Evolutionary conservation across 2,797 vertebrate genomes (phyloP).

Genomic region (Chrysocyon brachyurus): DNA sequence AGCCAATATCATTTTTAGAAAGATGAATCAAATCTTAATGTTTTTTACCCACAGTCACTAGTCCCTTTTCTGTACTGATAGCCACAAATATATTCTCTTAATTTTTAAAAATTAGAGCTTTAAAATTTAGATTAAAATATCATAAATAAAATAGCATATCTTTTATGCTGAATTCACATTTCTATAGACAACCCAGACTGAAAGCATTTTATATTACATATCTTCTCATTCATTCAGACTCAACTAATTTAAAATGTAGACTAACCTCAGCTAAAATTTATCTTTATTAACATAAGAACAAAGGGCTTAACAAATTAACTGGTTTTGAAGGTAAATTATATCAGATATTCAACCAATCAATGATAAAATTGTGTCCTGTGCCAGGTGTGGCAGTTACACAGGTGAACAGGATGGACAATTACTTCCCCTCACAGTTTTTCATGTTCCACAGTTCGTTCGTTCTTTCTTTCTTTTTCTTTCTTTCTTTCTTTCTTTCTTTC

Average conservation of each 20-base stretch:
- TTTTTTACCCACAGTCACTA: background rate
- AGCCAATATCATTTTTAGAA: background rate
- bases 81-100: background rate
- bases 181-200: background rate
- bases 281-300: background rate
- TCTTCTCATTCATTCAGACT: background rate
- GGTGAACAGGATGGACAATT: background rate
- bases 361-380: background rate
- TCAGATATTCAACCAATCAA: background rate
- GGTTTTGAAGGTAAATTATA: background rate
- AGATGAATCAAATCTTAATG: background rate
- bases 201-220: background rate
- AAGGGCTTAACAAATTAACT: background rate
- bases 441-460: background rate
- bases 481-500: too few relatives aligned
- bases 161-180: background rate
- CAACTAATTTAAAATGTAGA: conserved; percentile 2
- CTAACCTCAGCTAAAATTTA: background rate
- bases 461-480: too few relatives aligned
- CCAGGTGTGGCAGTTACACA: background rate
- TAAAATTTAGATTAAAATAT: background rate
- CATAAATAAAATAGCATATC: background rate
- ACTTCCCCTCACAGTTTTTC: background rate
- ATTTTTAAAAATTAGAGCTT: background rate
- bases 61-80: background rate